Base-by-base conservation (phyloP, 1,140 invertebrate genomes). In the Mylabris phalerata region DNA sequence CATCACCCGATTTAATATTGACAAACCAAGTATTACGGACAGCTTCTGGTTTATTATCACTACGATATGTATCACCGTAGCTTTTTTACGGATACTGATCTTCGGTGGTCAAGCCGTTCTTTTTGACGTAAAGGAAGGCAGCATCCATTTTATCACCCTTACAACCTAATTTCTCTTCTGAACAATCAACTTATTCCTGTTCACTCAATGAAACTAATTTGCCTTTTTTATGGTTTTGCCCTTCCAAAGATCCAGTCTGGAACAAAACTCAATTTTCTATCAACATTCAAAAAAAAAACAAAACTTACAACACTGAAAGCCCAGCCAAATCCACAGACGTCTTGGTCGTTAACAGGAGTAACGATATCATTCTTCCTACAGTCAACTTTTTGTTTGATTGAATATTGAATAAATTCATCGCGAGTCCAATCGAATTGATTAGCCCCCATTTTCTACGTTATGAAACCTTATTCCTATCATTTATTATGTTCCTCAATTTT, bases 101-200 rank as follows among this genome's bases (percentile, higher is more conserved):
- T 76, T 98, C 95, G 5, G 92, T 96, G 74, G 98, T 94, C 58
- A 98, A 78, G n/a, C 77, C 89, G 43, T 97, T 96, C 39, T 88
- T 83, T 72, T 86, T 89, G 66, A 98, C 85, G 74, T 98, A 98
- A 64, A 86, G 77, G 78, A 95, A 93, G 46, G 89, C 90, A 61
- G 87, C 78, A 76, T 95, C 91, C 92, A 95, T 95, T 25, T 95
- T 78, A 55, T 94, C 95, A 66, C 95, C 94, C 62, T 90, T 84
- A 75, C 95, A 98, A 44, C 95, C 95, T 71, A 93, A 82, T 77
- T 98, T 98, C 9, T 93, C 93, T 48, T 69, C 67, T 2, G 92
- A 95, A 72, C 96, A 98, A 78, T 98, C 96, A 24, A 19, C 19
- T 19, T 1, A 19, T 74, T 98, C 96, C 78, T 98, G 95, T 78